Percentiles rank a stretch among this genome's conserved stretches.
Conservation (phyloP, 2,888 invertebrate genomes). For the Fragum fragum region DNA sequence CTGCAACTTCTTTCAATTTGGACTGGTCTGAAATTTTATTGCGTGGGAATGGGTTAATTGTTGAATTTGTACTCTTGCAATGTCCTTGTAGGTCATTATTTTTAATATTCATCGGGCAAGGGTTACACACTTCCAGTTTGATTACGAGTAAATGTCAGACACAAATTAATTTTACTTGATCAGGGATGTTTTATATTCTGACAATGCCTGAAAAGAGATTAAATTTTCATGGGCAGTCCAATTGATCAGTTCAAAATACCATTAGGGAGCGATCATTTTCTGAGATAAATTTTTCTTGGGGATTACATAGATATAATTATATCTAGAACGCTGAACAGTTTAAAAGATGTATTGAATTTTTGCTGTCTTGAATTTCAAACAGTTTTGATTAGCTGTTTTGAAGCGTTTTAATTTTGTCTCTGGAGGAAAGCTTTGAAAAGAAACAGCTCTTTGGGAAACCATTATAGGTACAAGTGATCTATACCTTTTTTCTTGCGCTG, state of each 20-base stretch:
- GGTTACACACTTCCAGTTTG: slow-evolving; percentile 13
- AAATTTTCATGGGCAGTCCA: slow-evolving; percentile 59
- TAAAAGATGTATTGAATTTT: slow-evolving; percentile 13
- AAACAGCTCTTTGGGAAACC: no score
- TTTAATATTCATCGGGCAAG: slow-evolving; percentile 12
- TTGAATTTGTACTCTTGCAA: no score
- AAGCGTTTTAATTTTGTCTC: slow-evolving; percentile 20
- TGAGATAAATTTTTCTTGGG: slow-evolving; percentile 10
- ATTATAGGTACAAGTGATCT: no score
- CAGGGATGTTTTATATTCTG: slow-evolving; percentile 34
- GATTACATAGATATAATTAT: slow-evolving; percentile 27
- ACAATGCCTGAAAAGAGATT: slow-evolving; percentile 54
- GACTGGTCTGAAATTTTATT: no score
- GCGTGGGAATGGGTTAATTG: no score
- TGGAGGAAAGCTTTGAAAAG: neutral
- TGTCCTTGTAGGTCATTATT: neutral
- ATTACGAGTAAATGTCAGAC: slow-evolving; percentile 23
- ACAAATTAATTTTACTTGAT: slow-evolving; percentile 52
- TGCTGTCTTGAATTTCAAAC: slow-evolving; percentile 16
- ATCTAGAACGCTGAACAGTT: slow-evolving; percentile 12
- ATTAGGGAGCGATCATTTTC: slow-evolving; percentile 54
- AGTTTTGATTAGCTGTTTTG: slow-evolving; percentile 25
- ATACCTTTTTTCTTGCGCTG: no score
- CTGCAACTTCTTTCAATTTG: no score
- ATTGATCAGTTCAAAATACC: slow-evolving; percentile 48